A percentile compares a stretch with the other conserved stretches of the same genome.
Evolutionary conservation across 2,797 vertebrate species (phyloP).

Genomic region (Botia almorhae): DNA sequence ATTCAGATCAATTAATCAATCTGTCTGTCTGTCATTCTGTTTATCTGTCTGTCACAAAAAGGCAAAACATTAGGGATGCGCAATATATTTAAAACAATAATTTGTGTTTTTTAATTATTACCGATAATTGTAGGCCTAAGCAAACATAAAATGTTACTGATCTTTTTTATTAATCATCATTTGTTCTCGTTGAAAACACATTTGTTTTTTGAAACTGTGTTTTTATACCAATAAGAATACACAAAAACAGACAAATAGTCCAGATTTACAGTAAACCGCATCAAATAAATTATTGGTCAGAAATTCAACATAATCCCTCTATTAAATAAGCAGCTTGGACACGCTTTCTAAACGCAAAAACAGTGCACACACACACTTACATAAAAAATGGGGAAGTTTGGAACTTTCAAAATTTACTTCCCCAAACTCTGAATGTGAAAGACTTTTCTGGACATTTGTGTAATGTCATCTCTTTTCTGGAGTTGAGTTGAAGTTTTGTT

Average conservation of each 20-base stretch:
- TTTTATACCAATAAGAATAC: too few relatives aligned
- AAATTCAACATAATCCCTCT: background rate
- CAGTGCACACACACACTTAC: conserved; percentile 14
- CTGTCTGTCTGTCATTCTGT: background rate
- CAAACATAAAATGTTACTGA: too few relatives aligned
- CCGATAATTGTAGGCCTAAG: too few relatives aligned
- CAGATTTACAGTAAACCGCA: background rate
- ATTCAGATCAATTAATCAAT: too few relatives aligned
- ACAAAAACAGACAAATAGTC: too few relatives aligned
- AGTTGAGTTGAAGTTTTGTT: conserved; percentile 19
- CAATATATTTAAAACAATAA: too few relatives aligned
- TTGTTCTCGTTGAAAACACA: too few relatives aligned
- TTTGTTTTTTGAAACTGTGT: too few relatives aligned
- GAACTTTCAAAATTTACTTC: conserved; percentile 68
- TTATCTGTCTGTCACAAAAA: background rate
- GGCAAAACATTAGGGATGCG: too few relatives aligned
- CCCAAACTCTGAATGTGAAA: conserved; percentile 57
- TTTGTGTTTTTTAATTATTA: too few relatives aligned
- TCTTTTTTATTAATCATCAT: too few relatives aligned
- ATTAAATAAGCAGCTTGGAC: background rate
- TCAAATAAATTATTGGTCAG: background rate
- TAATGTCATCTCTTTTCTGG: conserved; percentile 41
- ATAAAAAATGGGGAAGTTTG: conserved; percentile 61
- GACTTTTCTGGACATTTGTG: conserved; percentile 44
- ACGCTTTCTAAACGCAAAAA: conserved; percentile 17